phyloP scores from a whole-genome alignment of 1,140 invertebrate species.

The Hyphantria cunea region DNA sequence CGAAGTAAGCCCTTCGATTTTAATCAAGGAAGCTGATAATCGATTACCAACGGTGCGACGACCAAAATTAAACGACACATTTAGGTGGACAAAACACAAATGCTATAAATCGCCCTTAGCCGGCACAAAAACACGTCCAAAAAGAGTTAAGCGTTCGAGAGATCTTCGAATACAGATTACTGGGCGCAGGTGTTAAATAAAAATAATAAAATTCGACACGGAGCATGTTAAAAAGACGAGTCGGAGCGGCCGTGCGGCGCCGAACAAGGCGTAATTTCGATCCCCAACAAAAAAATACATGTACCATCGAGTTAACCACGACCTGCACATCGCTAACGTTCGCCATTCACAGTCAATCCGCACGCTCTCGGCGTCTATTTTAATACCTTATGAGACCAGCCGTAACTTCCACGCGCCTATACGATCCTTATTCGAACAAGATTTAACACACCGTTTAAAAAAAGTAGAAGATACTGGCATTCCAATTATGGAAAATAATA shows the following conservation, averaged over 20 bases:
- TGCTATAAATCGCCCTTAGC: slow-evolving; percentile 65
- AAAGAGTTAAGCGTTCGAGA: slow-evolving; percentile 80
- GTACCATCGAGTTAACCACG: slow-evolving; percentile 62
- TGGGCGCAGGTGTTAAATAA: slow-evolving; percentile 79
- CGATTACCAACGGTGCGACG: slow-evolving; percentile 71
- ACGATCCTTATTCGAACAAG: slow-evolving; percentile 46
- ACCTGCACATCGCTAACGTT: slow-evolving; percentile 49
- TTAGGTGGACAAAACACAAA: slow-evolving; percentile 62
- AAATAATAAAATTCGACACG: slow-evolving; percentile 77
- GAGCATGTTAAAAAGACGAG: slow-evolving; percentile 71
- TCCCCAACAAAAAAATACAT: slow-evolving; percentile 64
- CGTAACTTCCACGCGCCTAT: slow-evolving; percentile 35
- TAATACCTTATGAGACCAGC: slow-evolving; percentile 51
- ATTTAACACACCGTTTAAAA: slow-evolving; percentile 38
- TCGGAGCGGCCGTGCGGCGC: slow-evolving; percentile 69
- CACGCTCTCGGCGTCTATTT: slow-evolving; percentile 46
- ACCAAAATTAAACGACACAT: slow-evolving; percentile 76
- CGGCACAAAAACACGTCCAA: slow-evolving; percentile 65
- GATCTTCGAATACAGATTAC: slow-evolving; percentile 79
- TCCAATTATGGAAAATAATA: slow-evolving; percentile 1
- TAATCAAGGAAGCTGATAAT: slow-evolving; percentile 71
- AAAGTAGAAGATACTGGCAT: neutral
- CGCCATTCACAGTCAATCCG: slow-evolving; percentile 57
- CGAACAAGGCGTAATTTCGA: slow-evolving; percentile 72
- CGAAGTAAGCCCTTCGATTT: slow-evolving; percentile 26